phyloP scores from a whole-genome alignment of 2,888 invertebrate species.

The Anoncus sp. region DNA sequence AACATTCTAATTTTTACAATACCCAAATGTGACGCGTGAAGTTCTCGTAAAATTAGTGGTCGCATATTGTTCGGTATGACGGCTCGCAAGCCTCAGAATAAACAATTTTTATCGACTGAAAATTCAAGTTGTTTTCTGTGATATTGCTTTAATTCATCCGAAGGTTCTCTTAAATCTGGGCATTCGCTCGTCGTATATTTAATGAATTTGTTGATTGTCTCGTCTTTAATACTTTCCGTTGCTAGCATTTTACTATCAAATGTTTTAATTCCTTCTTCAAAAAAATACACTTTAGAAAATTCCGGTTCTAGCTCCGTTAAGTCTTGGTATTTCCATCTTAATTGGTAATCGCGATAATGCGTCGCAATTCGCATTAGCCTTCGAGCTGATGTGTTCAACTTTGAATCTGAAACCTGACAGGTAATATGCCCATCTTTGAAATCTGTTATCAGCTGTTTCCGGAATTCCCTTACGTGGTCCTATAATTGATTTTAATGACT shows the following conservation, averaged over 20 bases:
- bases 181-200: no score
- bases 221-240: slow-evolving; percentile 28
- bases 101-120: no score
- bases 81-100: not conserved
- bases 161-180: no score
- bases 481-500: not conserved
- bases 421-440: not conserved
- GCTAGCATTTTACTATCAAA: slow-evolving; percentile 29
- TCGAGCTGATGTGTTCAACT: no score
- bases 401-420: slow-evolving; percentile 2
- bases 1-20: slow-evolving; percentile 41
- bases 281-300: no score
- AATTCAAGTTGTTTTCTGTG: slow-evolving; percentile 20
- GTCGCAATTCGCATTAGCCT: no score
- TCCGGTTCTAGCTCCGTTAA: no score
- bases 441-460: not conserved
- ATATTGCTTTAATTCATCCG: slow-evolving; percentile 19
- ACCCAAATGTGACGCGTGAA: slow-evolving; percentile 32
- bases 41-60: not conserved
- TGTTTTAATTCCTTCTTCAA: not conserved
- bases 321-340: no score
- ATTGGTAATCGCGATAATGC: no score
- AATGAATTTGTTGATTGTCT: not conserved
- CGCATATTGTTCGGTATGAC: slow-evolving; percentile 17
- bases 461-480: no score